These are phyloP conservation scores for Rhegmatorhina hoffmannsi DNA, from an alignment of 2,113 vertebrate species.

Conservation along the genomic window DNA sequence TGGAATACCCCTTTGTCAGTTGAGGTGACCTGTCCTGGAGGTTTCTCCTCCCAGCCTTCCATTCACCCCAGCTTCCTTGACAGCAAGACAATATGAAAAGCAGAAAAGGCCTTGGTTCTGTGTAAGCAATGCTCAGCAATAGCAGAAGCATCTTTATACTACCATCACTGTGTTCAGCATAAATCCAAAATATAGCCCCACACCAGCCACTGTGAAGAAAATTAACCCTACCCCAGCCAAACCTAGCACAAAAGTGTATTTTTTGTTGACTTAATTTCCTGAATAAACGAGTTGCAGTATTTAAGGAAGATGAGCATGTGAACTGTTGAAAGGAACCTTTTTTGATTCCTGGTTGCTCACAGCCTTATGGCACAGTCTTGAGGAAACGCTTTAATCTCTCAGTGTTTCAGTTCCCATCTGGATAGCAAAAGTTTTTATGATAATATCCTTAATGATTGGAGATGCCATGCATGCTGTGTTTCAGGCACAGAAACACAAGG, in stretches of 20 bases:
- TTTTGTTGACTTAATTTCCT: not conserved
- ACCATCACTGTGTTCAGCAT: not conserved
- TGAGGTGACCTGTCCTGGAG: not conserved
- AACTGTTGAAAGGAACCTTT: not conserved
- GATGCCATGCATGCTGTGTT: not conserved
- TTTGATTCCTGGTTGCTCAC: not conserved
- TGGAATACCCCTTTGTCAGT: not conserved
- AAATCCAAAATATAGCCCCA: not conserved
- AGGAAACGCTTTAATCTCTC: not conserved
- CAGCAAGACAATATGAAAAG: not conserved
- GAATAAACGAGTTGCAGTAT: not conserved
- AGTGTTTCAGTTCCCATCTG: not conserved
- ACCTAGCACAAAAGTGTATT: not conserved
- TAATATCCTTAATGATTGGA: not conserved
- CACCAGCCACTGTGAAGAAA: not conserved
- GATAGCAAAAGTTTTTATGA: not conserved
- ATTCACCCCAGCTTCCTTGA: not conserved
- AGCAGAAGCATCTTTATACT: not conserved
- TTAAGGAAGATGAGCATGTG: not conserved
- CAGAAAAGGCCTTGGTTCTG: not conserved
- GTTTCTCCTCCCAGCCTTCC: not conserved
- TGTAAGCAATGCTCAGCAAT: not conserved
- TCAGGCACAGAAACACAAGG: rapidly evolving
- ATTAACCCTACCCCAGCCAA: not conserved
- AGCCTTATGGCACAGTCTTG: not conserved